phyloP scores from a whole-genome alignment of 2,888 invertebrate genomes.

The Drosophila nr. medialis region DNA sequence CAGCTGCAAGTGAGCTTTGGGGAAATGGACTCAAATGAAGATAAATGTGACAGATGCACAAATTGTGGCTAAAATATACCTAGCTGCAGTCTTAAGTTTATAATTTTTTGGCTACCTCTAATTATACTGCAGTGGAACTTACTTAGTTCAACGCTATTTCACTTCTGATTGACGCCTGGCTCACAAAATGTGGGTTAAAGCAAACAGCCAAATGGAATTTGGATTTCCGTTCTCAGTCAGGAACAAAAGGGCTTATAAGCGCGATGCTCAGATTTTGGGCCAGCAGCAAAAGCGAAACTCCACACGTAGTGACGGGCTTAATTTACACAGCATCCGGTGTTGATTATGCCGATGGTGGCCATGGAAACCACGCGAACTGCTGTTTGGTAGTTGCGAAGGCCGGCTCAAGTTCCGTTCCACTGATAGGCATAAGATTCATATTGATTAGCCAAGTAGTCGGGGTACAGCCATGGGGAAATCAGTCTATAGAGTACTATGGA shows the following conservation, averaged over 20 bases:
- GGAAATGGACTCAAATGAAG: slow-evolving; percentile 55
- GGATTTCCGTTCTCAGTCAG: slow-evolving; percentile 25
- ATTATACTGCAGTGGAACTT: slow-evolving; percentile 36
- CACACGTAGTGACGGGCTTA: slow-evolving; percentile 43
- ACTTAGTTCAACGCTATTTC: slow-evolving; percentile 30
- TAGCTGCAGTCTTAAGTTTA: slow-evolving; percentile 22
- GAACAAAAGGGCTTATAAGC: slow-evolving; percentile 30
- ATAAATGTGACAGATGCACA: slow-evolving; percentile 59
- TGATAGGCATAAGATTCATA: slow-evolving; percentile 63
- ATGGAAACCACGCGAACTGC: slow-evolving; percentile 16
- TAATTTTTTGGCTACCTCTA: slow-evolving; percentile 9
- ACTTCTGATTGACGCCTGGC: slow-evolving; percentile 47
- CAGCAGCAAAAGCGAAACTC: not conserved
- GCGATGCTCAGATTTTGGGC: not conserved
- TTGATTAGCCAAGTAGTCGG: slow-evolving; percentile 65
- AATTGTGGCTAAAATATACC: slow-evolving; percentile 55
- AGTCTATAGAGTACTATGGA: slow-evolving; percentile 33
- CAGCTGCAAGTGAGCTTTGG: slow-evolving; percentile 26
- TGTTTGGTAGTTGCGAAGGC: slow-evolving; percentile 24
- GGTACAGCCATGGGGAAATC: slow-evolving; percentile 64
- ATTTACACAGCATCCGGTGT: slow-evolving; percentile 75
- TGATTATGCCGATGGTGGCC: slow-evolving; percentile 54
- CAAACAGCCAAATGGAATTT: slow-evolving; percentile 36
- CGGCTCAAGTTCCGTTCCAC: slow-evolving; percentile 33
- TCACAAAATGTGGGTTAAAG: slow-evolving; percentile 13